Percentiles rank a stretch among this genome's conserved stretches.
These are phyloP conservation scores for Oncorhynchus mykiss DNA, from an alignment of 2,113 vertebrate genomes.

Conservation along the genomic window DNA sequence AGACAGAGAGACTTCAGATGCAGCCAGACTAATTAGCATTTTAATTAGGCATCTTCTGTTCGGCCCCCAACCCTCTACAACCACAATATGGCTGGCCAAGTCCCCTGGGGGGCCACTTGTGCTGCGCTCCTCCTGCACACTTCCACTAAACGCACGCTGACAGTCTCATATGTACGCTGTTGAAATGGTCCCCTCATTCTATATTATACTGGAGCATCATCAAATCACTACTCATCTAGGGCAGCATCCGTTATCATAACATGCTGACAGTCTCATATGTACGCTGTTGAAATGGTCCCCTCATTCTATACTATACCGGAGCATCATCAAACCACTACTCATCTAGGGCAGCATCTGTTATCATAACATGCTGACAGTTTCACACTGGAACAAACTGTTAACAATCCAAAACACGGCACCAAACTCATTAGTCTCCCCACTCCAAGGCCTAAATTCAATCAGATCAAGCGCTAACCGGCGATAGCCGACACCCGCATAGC, in stretches of 20 bases:
- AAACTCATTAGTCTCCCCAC: too few relatives aligned
- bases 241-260: background rate
- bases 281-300: background rate
- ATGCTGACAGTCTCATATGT: conserved; percentile 21
- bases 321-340: background rate
- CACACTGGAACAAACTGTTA: too few relatives aligned
- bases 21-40: conserved; percentile 64
- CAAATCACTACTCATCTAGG: background rate
- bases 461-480: too few relatives aligned
- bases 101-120: conserved; percentile 56
- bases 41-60: conserved; percentile 69
- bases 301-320: background rate
- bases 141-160: conserved; percentile 34
- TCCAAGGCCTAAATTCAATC: too few relatives aligned
- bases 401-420: too few relatives aligned
- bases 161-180: conserved; percentile 4
- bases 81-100: conserved; percentile 31
- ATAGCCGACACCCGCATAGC: too few relatives aligned
- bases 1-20: conserved; percentile 33
- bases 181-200: background rate
- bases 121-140: conserved; percentile 36
- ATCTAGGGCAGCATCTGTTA: too few relatives aligned
- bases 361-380: too few relatives aligned
- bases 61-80: conserved; percentile 14
- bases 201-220: background rate